Evolutionary conservation across 1,140 invertebrate genomes (phyloP), one percentile per base, ranked within the genome.

Genomic region (Antheraea pernyi): DNA sequence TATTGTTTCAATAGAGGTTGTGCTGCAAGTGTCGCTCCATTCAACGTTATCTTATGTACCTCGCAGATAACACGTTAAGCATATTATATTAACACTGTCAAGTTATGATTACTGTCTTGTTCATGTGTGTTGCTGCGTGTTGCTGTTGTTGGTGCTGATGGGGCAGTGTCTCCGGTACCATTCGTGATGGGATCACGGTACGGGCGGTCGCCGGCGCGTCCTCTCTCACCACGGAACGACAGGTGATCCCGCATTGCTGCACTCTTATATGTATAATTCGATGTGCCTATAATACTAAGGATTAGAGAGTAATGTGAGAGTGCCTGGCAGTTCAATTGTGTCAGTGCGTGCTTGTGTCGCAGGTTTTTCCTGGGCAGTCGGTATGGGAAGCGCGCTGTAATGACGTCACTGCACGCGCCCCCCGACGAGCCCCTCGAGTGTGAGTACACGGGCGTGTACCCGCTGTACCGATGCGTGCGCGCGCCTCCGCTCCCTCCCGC

Each of bases 331-430:
- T 30, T 30, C 4, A 30, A 4, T 30, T 30, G 22, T 30, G 4
- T 30, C 19, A 59, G 11, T 60, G 59, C 22, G 59, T 62, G 53
- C 65, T 6, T 36, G 60, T 42, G 37, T 58, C 30, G 67, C 65
- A 83, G 81, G 73, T 83, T 83, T 71, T 80, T 83, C 74, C 77
- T 83, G 74, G 73, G 76, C 59, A 78, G 73, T n/a, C 75, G 81
- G 3, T 83, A 83, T 62, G 81, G 81, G 42, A 83, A 83, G 70
- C 76, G 81, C 0, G 80, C 81, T 19, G 76, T 73, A 42, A 19
- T 30, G 16, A n/a, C 59, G 9, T 42, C 39, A 42, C 39, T 11
- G 39, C 62, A 64, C n/a, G 11, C 48, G 53, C 46, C 66, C 9
- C 60, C 4, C 22, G 22, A 62, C 59, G 42, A 59, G 39, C 19